These are phyloP conservation scores for Ailurus styani DNA, from an alignment of 2,113 vertebrate genomes.

Conservation along the genomic window DNA sequence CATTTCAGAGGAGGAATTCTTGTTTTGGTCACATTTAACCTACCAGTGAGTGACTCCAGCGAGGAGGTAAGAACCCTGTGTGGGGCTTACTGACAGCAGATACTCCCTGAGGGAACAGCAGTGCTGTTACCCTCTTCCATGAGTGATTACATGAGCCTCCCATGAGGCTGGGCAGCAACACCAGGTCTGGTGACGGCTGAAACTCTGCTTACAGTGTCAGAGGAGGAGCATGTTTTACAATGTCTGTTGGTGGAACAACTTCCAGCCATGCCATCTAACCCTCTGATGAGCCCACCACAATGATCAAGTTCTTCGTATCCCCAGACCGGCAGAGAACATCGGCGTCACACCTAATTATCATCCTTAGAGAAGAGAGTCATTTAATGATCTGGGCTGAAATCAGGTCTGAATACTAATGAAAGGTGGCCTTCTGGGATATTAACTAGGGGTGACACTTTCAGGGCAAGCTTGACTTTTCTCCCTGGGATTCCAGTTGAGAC, in stretches of 20 bases:
- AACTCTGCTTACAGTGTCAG: neutral
- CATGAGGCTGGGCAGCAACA: neutral
- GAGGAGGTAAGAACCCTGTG: neutral
- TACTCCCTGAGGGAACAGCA: neutral
- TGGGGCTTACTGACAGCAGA: neutral
- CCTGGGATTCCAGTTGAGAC: conserved; percentile 70
- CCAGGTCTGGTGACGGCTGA: neutral
- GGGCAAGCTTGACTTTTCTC: conserved; percentile 79
- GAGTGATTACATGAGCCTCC: neutral
- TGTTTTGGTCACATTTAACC: neutral
- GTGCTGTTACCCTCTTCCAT: neutral
- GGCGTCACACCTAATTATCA: conserved; percentile 72
- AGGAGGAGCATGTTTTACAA: too few relatives aligned
- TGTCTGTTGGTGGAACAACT: conserved; percentile 27
- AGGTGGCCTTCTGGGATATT: conserved; percentile 79
- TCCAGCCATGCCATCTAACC: conserved; percentile 40
- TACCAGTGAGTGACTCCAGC: neutral
- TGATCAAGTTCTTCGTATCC: conserved; percentile 56
- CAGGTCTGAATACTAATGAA: conserved; percentile 81
- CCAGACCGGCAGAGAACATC: conserved; percentile 63
- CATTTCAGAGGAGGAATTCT: neutral
- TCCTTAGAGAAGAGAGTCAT: conserved; percentile 74
- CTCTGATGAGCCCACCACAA: neutral
- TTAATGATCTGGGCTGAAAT: conserved; percentile 79
- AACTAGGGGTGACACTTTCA: conserved; percentile 86